A percentile compares a stretch with the other conserved stretches of the same genome.
Conservation (phyloP, 2,888 invertebrate genomes). For the Synanthedon tipuliformis region DNA sequence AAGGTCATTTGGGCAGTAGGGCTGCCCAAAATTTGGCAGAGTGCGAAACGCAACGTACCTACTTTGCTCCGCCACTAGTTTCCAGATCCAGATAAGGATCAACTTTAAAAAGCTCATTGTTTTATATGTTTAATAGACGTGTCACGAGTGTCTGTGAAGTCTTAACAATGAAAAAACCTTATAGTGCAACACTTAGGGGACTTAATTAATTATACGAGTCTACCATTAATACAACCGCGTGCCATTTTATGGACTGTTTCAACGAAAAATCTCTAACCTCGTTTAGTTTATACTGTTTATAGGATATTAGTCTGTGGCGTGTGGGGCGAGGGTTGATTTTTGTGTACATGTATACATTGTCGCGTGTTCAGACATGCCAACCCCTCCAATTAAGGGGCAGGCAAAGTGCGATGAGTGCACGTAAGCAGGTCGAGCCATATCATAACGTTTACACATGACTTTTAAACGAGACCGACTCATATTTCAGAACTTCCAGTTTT, state of each 20-base stretch:
- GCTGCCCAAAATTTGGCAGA: too few relatives aligned
- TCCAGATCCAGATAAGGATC: too few relatives aligned
- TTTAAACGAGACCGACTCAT: conserved; percentile 43
- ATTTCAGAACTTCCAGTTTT: conserved; percentile 38
- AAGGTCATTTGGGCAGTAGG: too few relatives aligned
- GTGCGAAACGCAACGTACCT: too few relatives aligned
- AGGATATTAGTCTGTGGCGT: conserved; percentile 30
- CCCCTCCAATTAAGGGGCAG: conserved; percentile 61
- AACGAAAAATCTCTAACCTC: conserved; percentile 44
- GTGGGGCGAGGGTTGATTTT: conserved; percentile 33
- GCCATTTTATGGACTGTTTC: conserved; percentile 47
- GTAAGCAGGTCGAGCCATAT: conserved; percentile 55
- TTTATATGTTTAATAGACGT: too few relatives aligned
- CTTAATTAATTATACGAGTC: not conserved
- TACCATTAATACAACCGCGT: conserved; percentile 10
- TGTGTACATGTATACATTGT: conserved; percentile 35
- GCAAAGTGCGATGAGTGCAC: conserved; percentile 55
- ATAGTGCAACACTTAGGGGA: not conserved
- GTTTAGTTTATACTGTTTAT: conserved; percentile 32
- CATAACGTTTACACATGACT: conserved; percentile 55
- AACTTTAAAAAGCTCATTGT: too few relatives aligned
- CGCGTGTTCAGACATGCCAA: conserved; percentile 44
- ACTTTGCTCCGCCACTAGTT: too few relatives aligned
- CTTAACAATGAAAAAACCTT: too few relatives aligned
- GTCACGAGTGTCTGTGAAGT: too few relatives aligned